Percentiles rank a stretch among this genome's conserved stretches.
Evolutionary conservation across 2,888 invertebrate species (phyloP).

Genomic region (Notocelia uddmanniana): DNA sequence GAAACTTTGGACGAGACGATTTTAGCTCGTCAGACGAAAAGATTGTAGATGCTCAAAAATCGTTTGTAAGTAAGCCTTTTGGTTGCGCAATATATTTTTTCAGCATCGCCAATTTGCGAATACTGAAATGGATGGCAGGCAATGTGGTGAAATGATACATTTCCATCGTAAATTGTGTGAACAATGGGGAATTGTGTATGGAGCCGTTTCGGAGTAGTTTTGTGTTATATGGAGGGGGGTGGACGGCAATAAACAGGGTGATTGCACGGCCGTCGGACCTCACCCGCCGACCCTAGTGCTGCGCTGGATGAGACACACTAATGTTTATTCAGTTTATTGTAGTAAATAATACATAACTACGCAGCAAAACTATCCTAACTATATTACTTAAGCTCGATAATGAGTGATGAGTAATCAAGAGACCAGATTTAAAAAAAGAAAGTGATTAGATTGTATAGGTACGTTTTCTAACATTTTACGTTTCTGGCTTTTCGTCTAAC

Average conservation of each 20-base stretch:
- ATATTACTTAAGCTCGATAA: not conserved
- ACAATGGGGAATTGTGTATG: slow-evolving; percentile 45
- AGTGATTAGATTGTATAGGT: too few species aligned
- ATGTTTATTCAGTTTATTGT: not conserved
- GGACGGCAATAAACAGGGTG: slow-evolving; percentile 46
- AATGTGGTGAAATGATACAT: slow-evolving; percentile 46
- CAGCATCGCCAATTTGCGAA: slow-evolving; percentile 37
- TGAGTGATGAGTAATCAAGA: too few species aligned
- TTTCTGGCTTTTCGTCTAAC: too few species aligned
- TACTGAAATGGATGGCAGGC: slow-evolving; percentile 42
- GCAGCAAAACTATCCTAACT: not conserved
- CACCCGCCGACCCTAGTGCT: slow-evolving; percentile 4
- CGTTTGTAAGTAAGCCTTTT: not conserved
- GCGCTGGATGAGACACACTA: slow-evolving; percentile 24
- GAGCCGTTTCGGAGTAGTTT: slow-evolving; percentile 46
- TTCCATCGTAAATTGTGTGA: slow-evolving; percentile 45
- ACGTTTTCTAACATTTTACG: too few species aligned
- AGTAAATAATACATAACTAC: not conserved
- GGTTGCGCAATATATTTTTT: slow-evolving; percentile 31
- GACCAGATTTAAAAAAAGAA: too few species aligned
- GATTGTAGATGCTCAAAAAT: not conserved
- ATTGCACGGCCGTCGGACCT: slow-evolving; percentile 45
- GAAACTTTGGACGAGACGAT: slow-evolving; percentile 1
- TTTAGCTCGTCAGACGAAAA: not conserved
- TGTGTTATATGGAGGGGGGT: slow-evolving; percentile 45